A percentile compares a stretch with the other conserved stretches of the same genome.
These are phyloP conservation scores for Helicoverpa assulta DNA, from an alignment of 2,888 invertebrate species.

Conservation along the genomic window DNA sequence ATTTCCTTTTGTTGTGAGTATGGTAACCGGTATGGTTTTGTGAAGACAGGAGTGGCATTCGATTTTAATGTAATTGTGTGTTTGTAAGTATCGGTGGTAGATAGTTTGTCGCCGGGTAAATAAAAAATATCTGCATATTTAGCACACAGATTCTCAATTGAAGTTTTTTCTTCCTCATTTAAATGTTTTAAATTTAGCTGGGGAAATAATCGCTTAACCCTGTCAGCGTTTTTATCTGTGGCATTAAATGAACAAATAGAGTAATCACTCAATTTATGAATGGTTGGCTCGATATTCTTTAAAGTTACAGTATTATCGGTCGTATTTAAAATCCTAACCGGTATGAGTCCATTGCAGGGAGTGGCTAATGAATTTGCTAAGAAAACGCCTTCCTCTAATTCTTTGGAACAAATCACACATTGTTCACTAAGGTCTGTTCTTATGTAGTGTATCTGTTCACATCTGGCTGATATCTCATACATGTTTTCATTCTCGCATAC, in stretches of 20 bases:
- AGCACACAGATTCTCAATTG: no score
- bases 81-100: conserved; percentile 17
- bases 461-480: not conserved
- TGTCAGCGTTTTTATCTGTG: not conserved
- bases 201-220: conserved; percentile 1
- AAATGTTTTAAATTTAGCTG: no score
- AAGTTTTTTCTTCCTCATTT: no score
- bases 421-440: not conserved
- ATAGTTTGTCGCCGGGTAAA: no score
- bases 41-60: conserved; percentile 9
- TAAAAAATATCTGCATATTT: no score
- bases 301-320: not conserved
- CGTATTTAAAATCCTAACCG: not conserved
- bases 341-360: not conserved
- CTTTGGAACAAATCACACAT: not conserved
- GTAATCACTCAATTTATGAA: not conserved
- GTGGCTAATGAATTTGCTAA: not conserved
- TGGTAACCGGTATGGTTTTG: conserved; percentile 12
- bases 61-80: conserved; percentile 30
- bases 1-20: conserved; percentile 3
- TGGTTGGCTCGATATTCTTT: not conserved
- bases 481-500: not conserved
- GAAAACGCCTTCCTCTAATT: not conserved
- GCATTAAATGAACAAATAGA: not conserved
- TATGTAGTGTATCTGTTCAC: not conserved